Conservation (phyloP, 2,888 invertebrate species). For the Neoitamus cyanurus region DNA sequence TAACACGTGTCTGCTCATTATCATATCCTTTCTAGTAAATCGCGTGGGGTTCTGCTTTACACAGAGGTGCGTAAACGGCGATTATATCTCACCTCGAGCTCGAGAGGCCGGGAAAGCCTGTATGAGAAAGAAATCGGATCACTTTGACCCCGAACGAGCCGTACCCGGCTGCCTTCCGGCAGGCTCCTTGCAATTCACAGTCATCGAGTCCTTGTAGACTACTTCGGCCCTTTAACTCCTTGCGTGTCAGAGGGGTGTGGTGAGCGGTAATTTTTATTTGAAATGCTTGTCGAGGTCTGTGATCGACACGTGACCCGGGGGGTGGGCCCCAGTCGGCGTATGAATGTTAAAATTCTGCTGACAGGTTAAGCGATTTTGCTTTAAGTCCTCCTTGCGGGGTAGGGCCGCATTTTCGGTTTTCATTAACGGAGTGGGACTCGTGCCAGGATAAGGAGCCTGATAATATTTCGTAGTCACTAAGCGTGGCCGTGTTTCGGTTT, state of each 20-base stretch:
- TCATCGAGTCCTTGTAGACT: neutral
- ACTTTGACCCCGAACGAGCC: neutral
- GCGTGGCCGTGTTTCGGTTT: neutral
- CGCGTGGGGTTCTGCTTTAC: slow-evolving; percentile 47
- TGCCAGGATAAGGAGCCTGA: neutral
- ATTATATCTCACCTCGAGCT: slow-evolving; percentile 54
- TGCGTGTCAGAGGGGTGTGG: slow-evolving; percentile 46
- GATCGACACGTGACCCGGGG: slow-evolving; percentile 50
- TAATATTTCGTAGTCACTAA: neutral
- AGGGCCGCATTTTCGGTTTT: neutral
- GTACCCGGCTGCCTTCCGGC: neutral
- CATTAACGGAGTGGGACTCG: neutral
- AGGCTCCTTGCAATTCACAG: neutral
- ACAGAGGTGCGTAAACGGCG: slow-evolving; percentile 57
- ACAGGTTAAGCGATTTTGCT: slow-evolving; percentile 32
- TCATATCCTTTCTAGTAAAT: slow-evolving; percentile 48
- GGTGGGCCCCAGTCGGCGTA: neutral
- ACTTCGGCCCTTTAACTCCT: slow-evolving; percentile 29
- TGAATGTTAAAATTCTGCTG: slow-evolving; percentile 39
- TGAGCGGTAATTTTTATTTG: slow-evolving; percentile 48
- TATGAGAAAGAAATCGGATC: neutral
- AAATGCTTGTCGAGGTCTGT: slow-evolving; percentile 51
- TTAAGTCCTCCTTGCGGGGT: neutral
- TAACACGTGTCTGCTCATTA: slow-evolving; percentile 33
- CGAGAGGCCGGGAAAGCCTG: slow-evolving; percentile 2